A percentile compares a stretch with the other conserved stretches of the same genome.
Conservation (phyloP, 1,140 invertebrate species). For the Coptotermes formosanus region DNA sequence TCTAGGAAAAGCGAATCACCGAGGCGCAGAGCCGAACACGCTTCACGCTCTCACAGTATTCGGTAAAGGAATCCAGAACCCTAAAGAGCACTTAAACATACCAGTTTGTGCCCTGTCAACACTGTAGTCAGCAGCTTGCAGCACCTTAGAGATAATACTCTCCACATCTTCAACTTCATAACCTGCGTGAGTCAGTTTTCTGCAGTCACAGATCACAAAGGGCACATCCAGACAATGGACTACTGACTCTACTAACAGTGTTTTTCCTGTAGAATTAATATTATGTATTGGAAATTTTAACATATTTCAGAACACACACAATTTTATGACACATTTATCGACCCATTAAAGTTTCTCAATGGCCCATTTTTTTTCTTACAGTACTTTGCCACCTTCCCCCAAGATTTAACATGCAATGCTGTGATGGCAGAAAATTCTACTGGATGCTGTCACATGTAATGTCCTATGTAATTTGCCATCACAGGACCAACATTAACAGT, state of each 20-base stretch:
- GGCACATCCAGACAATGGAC: slow-evolving; percentile 95
- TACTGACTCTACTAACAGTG: slow-evolving; percentile 94
- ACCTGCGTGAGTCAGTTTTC: slow-evolving; percentile 97
- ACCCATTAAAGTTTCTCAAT: background rate
- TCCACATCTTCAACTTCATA: slow-evolving; percentile 99
- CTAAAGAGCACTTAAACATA: no score
- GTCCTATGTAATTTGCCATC: no score
- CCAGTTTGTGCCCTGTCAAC: slow-evolving; percentile 95
- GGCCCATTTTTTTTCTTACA: background rate
- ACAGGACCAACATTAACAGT: no score
- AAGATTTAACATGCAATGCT: no score
- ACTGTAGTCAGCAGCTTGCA: slow-evolving; percentile 96
- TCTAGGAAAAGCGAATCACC: no score
- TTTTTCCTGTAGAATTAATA: slow-evolving; percentile 74
- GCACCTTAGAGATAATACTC: slow-evolving; percentile 95
- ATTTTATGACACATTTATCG: background rate
- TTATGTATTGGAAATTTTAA: slow-evolving; percentile 4
- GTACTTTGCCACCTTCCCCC: no score
- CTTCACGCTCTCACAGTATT: no score
- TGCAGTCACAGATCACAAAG: slow-evolving; percentile 99
- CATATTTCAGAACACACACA: background rate
- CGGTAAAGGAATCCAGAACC: no score
- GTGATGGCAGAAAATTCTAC: no score
- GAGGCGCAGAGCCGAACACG: no score
- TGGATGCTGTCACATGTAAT: no score